Evolutionary conservation across 2,888 invertebrate species (phyloP).

Genomic region (Callyntrura sp.): DNA sequence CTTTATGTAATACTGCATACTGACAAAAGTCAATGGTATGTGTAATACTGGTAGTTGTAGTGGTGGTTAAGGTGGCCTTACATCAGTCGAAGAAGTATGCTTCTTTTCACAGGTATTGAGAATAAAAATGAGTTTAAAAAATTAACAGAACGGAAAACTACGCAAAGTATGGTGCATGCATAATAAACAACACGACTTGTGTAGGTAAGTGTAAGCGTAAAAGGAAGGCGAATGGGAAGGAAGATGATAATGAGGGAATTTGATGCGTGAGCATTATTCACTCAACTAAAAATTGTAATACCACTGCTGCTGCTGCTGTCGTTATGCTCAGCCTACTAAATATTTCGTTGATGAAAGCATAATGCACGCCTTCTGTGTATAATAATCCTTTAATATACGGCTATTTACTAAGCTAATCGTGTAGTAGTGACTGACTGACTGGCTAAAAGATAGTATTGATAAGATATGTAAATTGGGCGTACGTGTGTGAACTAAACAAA

Average conservation of each 20-base stretch:
- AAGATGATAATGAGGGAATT: slow-evolving; percentile 65
- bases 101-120: slow-evolving; percentile 40
- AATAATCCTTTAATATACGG: slow-evolving; percentile 47
- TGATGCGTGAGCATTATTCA: slow-evolving; percentile 62
- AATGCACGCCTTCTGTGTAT: not conserved
- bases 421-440: slow-evolving; percentile 27
- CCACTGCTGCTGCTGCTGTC: slow-evolving; percentile 8
- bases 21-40: not conserved
- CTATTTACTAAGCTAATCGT: slow-evolving; percentile 34
- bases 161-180: not conserved
- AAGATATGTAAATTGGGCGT: slow-evolving; percentile 60
- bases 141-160: slow-evolving; percentile 4
- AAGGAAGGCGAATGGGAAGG: not conserved
- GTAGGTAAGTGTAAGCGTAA: not conserved
- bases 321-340: not conserved
- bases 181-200: not conserved
- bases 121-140: slow-evolving; percentile 8
- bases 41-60: slow-evolving; percentile 25
- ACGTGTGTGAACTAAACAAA: slow-evolving; percentile 37
- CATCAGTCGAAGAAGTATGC: not conserved
- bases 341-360: slow-evolving; percentile 50
- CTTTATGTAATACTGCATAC: not conserved
- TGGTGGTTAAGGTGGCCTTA: too few relatives aligned
- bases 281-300: slow-evolving; percentile 45
- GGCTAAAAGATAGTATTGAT: slow-evolving; percentile 9